phyloP scores from a whole-genome alignment of 1,140 invertebrate genomes.

The Apis florea region DNA sequence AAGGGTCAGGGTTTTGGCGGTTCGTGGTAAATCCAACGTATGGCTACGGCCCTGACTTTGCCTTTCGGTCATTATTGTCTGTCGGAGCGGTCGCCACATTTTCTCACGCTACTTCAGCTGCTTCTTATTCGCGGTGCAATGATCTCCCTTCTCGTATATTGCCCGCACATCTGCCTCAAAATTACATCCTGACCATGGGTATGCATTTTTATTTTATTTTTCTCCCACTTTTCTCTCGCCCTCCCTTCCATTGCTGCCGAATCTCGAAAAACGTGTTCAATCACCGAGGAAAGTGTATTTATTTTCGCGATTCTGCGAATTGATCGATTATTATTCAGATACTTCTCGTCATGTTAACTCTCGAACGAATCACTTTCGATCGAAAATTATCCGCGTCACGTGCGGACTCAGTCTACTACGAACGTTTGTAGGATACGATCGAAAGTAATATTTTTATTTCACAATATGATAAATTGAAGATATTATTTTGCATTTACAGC shows the following conservation, averaged over 20 bases:
- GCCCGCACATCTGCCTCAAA: slow-evolving; percentile 63
- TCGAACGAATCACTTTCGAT: neutral
- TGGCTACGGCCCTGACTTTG: slow-evolving; percentile 58
- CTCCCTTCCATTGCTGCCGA: neutral
- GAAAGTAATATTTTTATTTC: too few species aligned
- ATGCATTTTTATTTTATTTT: slow-evolving; percentile 39
- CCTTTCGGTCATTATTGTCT: slow-evolving; percentile 58
- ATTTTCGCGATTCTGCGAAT: neutral
- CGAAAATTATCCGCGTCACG: neutral
- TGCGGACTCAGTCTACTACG: neutral
- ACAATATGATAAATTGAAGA: too few species aligned
- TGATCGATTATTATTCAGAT: neutral
- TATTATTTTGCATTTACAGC: too few species aligned
- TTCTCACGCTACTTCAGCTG: slow-evolving; percentile 73
- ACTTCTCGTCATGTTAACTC: too few species aligned
- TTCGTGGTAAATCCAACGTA: slow-evolving; percentile 20
- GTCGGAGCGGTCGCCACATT: slow-evolving; percentile 57
- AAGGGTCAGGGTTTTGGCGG: neutral
- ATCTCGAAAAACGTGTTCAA: neutral
- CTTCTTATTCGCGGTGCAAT: slow-evolving; percentile 59
- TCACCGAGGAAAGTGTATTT: neutral
- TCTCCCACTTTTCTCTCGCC: too few species aligned
- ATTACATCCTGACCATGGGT: slow-evolving; percentile 52
- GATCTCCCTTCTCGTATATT: slow-evolving; percentile 56
- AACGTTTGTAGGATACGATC: neutral